Conservation (phyloP, 2,888 invertebrate genomes). For the Sclerodermus sp. region DNA sequence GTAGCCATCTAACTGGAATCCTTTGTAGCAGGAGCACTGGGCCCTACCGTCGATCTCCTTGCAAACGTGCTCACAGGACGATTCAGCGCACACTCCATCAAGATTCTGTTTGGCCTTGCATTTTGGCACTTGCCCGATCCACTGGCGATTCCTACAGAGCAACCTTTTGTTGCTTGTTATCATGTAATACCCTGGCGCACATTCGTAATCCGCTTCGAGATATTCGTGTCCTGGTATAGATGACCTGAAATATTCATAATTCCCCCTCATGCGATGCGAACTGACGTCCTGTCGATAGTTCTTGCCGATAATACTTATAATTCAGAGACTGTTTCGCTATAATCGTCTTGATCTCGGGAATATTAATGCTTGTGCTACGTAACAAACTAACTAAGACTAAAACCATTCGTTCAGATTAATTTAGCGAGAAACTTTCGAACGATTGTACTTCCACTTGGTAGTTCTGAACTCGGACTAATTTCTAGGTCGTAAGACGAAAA, state of each 20-base stretch:
- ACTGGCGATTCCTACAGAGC: slow-evolving; percentile 47
- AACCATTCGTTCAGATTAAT: too few relatives aligned
- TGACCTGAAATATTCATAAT: slow-evolving; percentile 35
- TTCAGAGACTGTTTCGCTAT: too few relatives aligned
- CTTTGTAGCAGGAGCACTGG: slow-evolving; percentile 50
- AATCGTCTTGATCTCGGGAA: too few relatives aligned
- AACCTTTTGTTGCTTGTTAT: slow-evolving; percentile 36
- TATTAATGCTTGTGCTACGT: too few relatives aligned
- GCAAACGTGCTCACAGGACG: slow-evolving; percentile 51
- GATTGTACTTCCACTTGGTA: too few relatives aligned
- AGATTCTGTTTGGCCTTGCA: slow-evolving; percentile 41
- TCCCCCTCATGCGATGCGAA: too few relatives aligned
- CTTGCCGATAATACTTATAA: too few relatives aligned
- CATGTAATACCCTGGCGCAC: slow-evolving; percentile 46
- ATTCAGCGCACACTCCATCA: slow-evolving; percentile 40
- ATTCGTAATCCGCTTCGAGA: slow-evolving; percentile 53
- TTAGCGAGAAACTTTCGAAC: too few relatives aligned
- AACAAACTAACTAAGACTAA: too few relatives aligned
- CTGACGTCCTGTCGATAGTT: too few relatives aligned
- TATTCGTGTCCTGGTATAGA: slow-evolving; percentile 52
- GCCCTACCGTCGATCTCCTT: slow-evolving; percentile 44
- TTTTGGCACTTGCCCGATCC: slow-evolving; percentile 48
- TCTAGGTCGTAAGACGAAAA: too few relatives aligned
- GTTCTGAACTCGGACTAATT: too few relatives aligned
- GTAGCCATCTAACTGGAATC: slow-evolving; percentile 41